These are phyloP conservation scores for Melopsittacus undulatus DNA, from an alignment of 2,797 vertebrate species.

Conservation along the genomic window DNA sequence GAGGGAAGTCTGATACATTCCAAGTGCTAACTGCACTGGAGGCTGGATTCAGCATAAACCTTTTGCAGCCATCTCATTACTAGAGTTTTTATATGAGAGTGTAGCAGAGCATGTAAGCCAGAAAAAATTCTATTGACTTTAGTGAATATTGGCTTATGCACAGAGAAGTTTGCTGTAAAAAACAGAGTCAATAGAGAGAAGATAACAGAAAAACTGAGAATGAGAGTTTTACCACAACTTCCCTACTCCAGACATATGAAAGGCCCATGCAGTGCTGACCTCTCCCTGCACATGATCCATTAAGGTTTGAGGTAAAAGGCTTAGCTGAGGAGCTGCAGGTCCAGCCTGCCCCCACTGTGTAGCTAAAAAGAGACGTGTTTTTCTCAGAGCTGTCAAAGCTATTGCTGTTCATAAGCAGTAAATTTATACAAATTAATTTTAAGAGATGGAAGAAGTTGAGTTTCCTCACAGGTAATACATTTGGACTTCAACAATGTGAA, in stretches of 20 bases:
- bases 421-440: constrained; percentile 56
- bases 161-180: not conserved
- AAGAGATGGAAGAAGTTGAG: not conserved
- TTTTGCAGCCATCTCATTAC: not conserved
- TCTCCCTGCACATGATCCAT: not conserved
- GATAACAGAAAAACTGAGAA: not conserved
- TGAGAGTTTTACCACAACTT: not conserved
- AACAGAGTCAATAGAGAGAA: not conserved
- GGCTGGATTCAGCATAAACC: not conserved
- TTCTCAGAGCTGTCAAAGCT: constrained; percentile 22
- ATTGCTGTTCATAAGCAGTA: constrained; percentile 27
- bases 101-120: not conserved
- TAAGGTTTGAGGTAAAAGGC: not conserved
- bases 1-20: not conserved
- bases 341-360: not conserved
- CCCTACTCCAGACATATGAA: not conserved
- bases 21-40: not conserved
- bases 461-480: constrained; percentile 4
- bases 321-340: not conserved
- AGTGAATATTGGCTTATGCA: not conserved
- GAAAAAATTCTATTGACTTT: not conserved
- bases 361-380: constrained; percentile 2
- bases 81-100: not conserved
- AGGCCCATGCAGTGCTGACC: not conserved
- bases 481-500: not conserved